phyloP scores from a whole-genome alignment of 2,797 vertebrate species.

The Trichosurus vulpecula region DNA sequence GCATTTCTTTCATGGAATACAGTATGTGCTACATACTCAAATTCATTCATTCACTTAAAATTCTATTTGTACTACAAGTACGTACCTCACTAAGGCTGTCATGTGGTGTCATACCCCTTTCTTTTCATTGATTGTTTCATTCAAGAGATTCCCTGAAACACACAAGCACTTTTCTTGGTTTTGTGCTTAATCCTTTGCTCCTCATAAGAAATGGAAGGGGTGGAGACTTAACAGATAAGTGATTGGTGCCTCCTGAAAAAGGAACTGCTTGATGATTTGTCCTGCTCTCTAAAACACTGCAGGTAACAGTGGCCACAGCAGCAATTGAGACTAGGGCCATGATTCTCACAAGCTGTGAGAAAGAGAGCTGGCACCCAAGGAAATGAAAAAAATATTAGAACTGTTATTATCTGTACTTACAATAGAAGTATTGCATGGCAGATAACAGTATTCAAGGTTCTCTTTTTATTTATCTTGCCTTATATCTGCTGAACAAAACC shows the following conservation, averaged over 20 bases:
- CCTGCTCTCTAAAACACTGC: conserved; percentile 64
- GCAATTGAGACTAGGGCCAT: conserved; percentile 64
- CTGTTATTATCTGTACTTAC: conserved; percentile 84
- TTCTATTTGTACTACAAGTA: neutral
- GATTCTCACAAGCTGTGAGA: conserved; percentile 69
- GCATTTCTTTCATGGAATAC: neutral
- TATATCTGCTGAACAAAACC: conserved; percentile 85
- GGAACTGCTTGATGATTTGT: conserved; percentile 79
- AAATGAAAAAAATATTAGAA: conserved; percentile 88
- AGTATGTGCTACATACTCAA: neutral
- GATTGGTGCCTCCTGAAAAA: conserved; percentile 58
- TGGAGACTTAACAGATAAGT: conserved; percentile 75
- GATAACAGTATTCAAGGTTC: conserved; percentile 81
- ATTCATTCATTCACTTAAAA: neutral
- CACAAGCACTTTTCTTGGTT: conserved; percentile 27
- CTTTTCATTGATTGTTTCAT: conserved; percentile 33
- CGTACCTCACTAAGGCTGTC: neutral
- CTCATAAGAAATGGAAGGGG: conserved; percentile 63
- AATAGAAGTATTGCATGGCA: conserved; percentile 80
- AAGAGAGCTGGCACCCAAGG: conserved; percentile 80
- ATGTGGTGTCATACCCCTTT: neutral
- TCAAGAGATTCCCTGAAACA: neutral
- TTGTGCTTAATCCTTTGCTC: neutral
- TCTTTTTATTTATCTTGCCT: conserved; percentile 80
- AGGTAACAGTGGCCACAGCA: conserved; percentile 60